phyloP scores from a whole-genome alignment of 1,140 invertebrate genomes.

The honey bee (Apis mellifera) region Amel_HAv3.1 CM009939.2:5249501-5250000 shows the following conservation, averaged over 20 bases:
- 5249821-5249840: no score
- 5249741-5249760: slow-evolving; percentile 19
- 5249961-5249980: no score
- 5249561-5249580: background rate
- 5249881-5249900: no score
- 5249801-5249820: no score
- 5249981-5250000: no score
- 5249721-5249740: slow-evolving; percentile 39
- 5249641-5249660: slow-evolving; percentile 1
- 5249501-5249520: background rate
- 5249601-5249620: background rate
- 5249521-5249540: background rate
- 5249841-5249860: no score
- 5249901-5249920: no score
- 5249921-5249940: no score
- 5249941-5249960: no score
- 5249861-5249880: no score
- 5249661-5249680: background rate
- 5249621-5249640: slow-evolving; percentile 20
- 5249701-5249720: slow-evolving; percentile 45
- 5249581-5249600: slow-evolving; percentile 10
- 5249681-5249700: slow-evolving; percentile 28
- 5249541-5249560: background rate
- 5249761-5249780: background rate
- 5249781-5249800: no score